phyloP scores from a whole-genome alignment of 2,888 invertebrate genomes.

The Cremastinae sp. region DNA sequence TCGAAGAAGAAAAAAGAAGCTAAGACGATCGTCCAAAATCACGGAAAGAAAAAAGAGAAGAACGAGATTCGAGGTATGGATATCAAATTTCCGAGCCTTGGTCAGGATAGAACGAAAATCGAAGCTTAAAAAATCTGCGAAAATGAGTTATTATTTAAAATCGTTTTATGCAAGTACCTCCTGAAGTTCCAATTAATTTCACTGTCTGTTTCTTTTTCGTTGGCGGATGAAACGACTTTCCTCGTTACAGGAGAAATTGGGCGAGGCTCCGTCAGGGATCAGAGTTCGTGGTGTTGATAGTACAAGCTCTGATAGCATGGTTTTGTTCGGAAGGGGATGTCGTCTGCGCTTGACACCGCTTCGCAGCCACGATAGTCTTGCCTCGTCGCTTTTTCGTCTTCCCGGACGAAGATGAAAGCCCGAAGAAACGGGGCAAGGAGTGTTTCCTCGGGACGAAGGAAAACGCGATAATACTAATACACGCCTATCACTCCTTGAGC shows the following conservation, averaged over 20 bases:
- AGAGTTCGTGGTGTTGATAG: constrained; percentile 10
- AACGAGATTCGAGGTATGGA: constrained; percentile 16
- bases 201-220: no score
- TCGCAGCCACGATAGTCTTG: constrained; percentile 67
- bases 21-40: constrained; percentile 11
- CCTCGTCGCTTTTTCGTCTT: constrained; percentile 52
- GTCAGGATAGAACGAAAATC: not conserved
- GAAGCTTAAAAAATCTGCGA: no score
- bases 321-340: constrained; percentile 18
- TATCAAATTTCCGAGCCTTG: constrained; percentile 44
- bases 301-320: no score
- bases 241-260: constrained; percentile 33
- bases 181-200: not conserved
- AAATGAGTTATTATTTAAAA: no score
- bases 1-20: not conserved
- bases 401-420: constrained; percentile 52
- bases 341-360: constrained; percentile 72
- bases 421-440: constrained; percentile 18
- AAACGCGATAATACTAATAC: constrained; percentile 49
- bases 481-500: constrained; percentile 23
- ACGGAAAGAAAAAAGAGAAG: constrained; percentile 8
- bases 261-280: constrained; percentile 25
- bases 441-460: constrained; percentile 49
- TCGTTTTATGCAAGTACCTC: no score
- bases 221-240: constrained; percentile 22